These are phyloP conservation scores for Morbakka virulenta DNA, from an alignment of 30 jellyfish, hydroid and myxozoan species.

Conservation along the genomic window DNA sequence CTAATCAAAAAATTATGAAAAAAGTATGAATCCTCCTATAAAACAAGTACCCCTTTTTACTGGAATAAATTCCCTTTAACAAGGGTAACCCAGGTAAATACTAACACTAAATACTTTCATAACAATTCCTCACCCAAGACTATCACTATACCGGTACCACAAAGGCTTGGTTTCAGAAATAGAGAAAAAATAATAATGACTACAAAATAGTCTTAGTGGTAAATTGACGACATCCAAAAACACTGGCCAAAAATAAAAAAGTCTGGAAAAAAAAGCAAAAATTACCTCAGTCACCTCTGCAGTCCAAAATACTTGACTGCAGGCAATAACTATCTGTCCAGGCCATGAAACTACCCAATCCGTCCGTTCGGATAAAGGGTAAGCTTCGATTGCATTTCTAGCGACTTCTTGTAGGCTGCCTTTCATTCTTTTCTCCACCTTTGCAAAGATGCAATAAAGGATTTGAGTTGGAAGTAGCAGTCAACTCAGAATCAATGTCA, in stretches of 20 bases:
- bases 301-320: slow-evolving; percentile 37
- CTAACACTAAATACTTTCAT: too few species aligned
- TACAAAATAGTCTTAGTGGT: neutral
- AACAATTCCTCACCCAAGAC: too few species aligned
- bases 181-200: neutral
- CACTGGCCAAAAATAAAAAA: too few species aligned
- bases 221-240: too few species aligned
- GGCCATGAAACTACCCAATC: slow-evolving; percentile 66
- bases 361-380: slow-evolving; percentile 17
- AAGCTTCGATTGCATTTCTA: slow-evolving; percentile 33
- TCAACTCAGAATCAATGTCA: neutral
- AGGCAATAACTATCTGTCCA: slow-evolving; percentile 50
- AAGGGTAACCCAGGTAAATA: too few species aligned
- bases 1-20: too few species aligned
- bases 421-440: slow-evolving; percentile 58
- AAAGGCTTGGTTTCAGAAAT: neutral
- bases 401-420: slow-evolving; percentile 35
- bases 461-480: neutral
- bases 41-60: too few species aligned
- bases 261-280: too few species aligned
- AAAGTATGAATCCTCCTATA: too few species aligned
- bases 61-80: too few species aligned
- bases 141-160: too few species aligned
- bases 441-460: neutral
- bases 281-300: slow-evolving; percentile 50